Evolutionary conservation across 2,888 invertebrate species (phyloP).

Genomic region (Clistopyga incitator): DNA sequence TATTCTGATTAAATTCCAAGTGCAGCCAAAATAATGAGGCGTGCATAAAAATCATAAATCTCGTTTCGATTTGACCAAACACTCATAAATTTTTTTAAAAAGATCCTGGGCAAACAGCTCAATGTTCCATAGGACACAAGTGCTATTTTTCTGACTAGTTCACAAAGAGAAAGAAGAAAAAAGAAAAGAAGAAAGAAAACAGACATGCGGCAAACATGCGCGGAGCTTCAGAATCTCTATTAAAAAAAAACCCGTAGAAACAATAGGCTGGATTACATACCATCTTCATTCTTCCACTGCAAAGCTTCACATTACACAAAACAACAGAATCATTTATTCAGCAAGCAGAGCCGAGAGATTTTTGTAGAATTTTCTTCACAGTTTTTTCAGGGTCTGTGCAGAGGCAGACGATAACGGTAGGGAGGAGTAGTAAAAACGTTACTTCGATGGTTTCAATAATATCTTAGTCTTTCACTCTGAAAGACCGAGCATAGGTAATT

Average conservation of each 20-base stretch:
- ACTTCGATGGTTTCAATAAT: slow-evolving; percentile 48
- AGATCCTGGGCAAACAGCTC: slow-evolving; percentile 20
- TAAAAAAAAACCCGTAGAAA: slow-evolving; percentile 24
- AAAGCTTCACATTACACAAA: slow-evolving; percentile 47
- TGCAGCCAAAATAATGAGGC: slow-evolving; percentile 24
- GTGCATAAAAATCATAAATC: slow-evolving; percentile 31
- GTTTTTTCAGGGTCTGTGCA: slow-evolving; percentile 60
- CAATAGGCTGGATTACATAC: slow-evolving; percentile 34
- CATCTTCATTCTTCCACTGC: slow-evolving; percentile 45
- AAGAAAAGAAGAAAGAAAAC: slow-evolving; percentile 38
- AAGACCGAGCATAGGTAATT: slow-evolving; percentile 47
- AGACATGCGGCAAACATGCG: slow-evolving; percentile 84
- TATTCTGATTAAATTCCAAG: slow-evolving; percentile 30
- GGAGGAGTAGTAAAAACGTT: slow-evolving; percentile 52
- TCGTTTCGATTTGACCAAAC: slow-evolving; percentile 14
- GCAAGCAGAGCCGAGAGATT: slow-evolving; percentile 27
- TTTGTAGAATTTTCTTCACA: slow-evolving; percentile 47
- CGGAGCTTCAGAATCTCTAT: slow-evolving; percentile 76
- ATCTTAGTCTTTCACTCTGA: slow-evolving; percentile 30
- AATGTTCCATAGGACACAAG: slow-evolving; percentile 30
- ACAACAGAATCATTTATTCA: slow-evolving; percentile 25
- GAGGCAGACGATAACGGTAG: slow-evolving; percentile 56
- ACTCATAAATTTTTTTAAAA: neutral
- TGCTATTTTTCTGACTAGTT: slow-evolving; percentile 8
- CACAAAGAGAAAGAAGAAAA: neutral